Base-by-base conservation (phyloP, 2,888 invertebrate species). In the Allophyes oxyacanthae region DNA sequence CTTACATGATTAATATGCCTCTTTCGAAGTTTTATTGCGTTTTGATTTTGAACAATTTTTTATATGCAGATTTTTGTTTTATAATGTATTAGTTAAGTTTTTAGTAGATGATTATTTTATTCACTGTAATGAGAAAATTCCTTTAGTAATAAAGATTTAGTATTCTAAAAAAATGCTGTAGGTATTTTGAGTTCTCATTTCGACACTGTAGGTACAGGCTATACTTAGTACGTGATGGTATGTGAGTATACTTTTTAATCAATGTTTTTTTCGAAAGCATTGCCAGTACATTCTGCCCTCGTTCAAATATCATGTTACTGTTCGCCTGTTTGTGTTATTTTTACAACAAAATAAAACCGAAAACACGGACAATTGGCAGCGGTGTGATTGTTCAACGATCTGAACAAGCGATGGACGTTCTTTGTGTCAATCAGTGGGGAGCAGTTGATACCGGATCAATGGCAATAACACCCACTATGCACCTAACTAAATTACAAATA, bases 371-470 rank as follows among this genome's bases (percentile, higher is more conserved):
- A 83, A 86, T 84, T 84, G 86, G 84, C 78, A 83, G 84, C 82
- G 76, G 78, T 75, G 70, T 71, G 82, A 87, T 90, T 88, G 89
- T 90, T 88, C 86, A 84, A 82, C 87, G 85, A 89, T 90, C 79
- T 78, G 88, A 86, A 90, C 91, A 89, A 89, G 85, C 87, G 88
- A 90, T 87, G 81, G 86, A 69, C 78, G 77, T 73, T 82, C 89
- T 88, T 93, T 92, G 92, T 92, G 72, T 67, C 79, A 80, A 89
- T 90, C 92, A 87, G 89, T 92, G 83, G 93, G 92, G 92, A 82
- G 88, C 91, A 87, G 86, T 86, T 90, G 91, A 92, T 88, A 88
- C 88, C 80, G 78, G 80, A 89, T 90, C 91, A 90, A 91, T 90
- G 83, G 20, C 2, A 20, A 20, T 86, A 78, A 83, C 86, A 89